A percentile compares a stretch with the other conserved stretches of the same genome.
Conservation (phyloP, 1,140 invertebrate genomes). For the Achroia grisella region DNA sequence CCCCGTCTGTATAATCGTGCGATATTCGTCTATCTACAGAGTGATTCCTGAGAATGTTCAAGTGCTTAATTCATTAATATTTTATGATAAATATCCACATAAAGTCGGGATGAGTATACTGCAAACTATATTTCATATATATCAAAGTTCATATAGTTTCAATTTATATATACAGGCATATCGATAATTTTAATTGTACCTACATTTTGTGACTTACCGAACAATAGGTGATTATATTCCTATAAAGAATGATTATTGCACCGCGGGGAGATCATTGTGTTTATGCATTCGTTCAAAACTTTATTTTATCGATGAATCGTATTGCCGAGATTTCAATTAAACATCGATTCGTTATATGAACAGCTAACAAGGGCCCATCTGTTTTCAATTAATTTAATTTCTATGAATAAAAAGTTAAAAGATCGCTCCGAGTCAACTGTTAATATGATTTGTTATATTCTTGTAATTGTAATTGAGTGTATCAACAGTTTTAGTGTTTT, state of each 20-base stretch:
- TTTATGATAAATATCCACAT: no score
- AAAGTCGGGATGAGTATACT: no score
- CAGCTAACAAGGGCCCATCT: conserved; percentile 63
- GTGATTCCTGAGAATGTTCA: no score
- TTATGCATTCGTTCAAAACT: conserved; percentile 30
- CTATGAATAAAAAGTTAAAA: conserved; percentile 28
- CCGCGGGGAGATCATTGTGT: conserved; percentile 57
- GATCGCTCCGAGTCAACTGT: conserved; percentile 22
- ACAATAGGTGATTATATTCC: conserved; percentile 65
- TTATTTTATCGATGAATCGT: conserved; percentile 39
- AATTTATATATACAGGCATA: conserved; percentile 3
- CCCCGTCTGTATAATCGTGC: no score
- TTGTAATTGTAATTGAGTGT: conserved; percentile 3
- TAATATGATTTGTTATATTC: conserved; percentile 11
- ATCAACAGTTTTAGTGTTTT: not conserved
- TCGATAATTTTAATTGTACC: conserved; percentile 37
- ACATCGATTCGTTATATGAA: conserved; percentile 46
- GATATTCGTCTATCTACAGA: no score
- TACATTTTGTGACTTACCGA: conserved; percentile 46
- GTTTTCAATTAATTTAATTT: conserved; percentile 63
- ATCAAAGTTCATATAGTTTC: not conserved
- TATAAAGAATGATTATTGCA: conserved; percentile 54
- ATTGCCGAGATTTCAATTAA: conserved; percentile 61
- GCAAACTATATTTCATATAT: no score
- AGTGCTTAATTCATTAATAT: no score